Base-by-base conservation (phyloP, 2,797 vertebrate species). In the Schizopygopsis malacanthus region DNA sequence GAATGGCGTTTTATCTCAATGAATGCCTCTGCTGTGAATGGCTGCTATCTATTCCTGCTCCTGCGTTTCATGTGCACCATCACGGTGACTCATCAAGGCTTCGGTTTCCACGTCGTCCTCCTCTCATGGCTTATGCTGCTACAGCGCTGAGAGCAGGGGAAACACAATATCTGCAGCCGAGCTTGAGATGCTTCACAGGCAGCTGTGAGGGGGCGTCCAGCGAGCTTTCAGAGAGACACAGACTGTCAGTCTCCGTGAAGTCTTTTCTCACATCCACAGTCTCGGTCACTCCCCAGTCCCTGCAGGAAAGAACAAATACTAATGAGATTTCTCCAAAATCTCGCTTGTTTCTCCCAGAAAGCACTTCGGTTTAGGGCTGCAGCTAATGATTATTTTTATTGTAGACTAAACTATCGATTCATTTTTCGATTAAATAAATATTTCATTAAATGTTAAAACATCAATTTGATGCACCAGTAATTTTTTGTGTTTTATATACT, bases 181-280 rank as follows among this genome's bases (percentile, higher is more conserved):
- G 75, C 39, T 4, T 33, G 25, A 59, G 25, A 72, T 20, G 56
- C 37, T 81, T 80, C 69, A 37, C 71, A 69, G 63, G 81, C 86
- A 87, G 79, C 79, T 82, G 79, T 13, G 72, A 78, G 86, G 73
- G 83, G 83, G 86, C 83, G 83, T 63, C 52, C 52, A 56, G 69
- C 77, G 8, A 73, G 39, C 43, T 54, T 87, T 75, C 77, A 80
- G 75, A 84, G 20, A 33, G 28, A 79, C 83, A 78, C 77, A 78
- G 77, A 69, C 78, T 77, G 82, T 37, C 77, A 75, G 82, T 84
- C 50, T 87, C 76, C 37, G 20, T 71, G 63, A 33, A 71, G 63
- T 15, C n/a, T 16, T 71, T n/a, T 33, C 80, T 70, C 77, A 71
- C 79, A 67, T 13, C 15, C 65, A 11, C 50, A 67, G 54, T 43